Conservation (phyloP, 2,113 vertebrate species). For the Nesogale talazaci region DNA sequence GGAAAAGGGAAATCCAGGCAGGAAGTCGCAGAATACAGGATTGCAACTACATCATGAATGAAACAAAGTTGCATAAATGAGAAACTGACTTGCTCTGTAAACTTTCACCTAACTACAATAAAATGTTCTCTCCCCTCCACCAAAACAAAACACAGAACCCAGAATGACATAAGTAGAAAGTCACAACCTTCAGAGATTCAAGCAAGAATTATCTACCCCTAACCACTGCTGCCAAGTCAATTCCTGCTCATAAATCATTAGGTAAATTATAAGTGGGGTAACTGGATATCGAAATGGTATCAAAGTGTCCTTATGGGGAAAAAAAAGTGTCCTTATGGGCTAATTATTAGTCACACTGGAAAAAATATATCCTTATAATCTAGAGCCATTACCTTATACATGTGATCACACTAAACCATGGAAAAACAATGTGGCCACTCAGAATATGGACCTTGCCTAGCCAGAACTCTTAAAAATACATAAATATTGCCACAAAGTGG, state of each 20-base stretch:
- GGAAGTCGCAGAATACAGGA: too few relatives aligned
- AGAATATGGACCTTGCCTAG: background rate
- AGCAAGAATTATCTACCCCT: background rate
- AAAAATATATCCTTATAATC: background rate
- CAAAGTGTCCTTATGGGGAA: background rate
- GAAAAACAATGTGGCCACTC: background rate
- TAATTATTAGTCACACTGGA: background rate
- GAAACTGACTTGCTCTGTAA: too few relatives aligned
- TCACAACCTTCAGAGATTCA: background rate
- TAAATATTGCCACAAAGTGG: background rate
- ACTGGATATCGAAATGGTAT: background rate
- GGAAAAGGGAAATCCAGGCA: too few relatives aligned
- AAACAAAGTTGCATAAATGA: too few relatives aligned
- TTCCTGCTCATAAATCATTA: background rate
- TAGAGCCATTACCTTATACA: conserved; percentile 20
- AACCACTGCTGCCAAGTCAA: too few relatives aligned
- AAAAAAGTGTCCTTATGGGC: background rate
- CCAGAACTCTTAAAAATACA: background rate
- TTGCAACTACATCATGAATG: too few relatives aligned
- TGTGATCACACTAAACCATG: background rate
- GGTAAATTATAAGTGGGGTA: background rate
- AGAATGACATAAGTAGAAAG: background rate
- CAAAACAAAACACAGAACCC: background rate
- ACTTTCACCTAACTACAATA: too few relatives aligned
- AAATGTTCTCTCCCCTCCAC: too few relatives aligned